Percentiles rank a stretch among this genome's conserved stretches.
phyloP scores from a whole-genome alignment of 2,888 invertebrate species.

The Chydorus sphaericus region DNA sequence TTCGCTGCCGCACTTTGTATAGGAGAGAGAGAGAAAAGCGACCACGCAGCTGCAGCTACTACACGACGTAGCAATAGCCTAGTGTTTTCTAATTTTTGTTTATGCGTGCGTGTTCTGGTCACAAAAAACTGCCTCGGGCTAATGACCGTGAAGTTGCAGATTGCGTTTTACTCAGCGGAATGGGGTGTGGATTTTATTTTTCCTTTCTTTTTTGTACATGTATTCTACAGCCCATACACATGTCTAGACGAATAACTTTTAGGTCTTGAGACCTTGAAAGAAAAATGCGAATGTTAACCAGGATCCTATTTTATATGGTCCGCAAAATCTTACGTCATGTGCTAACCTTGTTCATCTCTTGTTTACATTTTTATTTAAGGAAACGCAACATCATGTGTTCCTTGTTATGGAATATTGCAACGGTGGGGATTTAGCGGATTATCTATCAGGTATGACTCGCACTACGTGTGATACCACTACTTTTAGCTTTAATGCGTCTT shows the following conservation, averaged over 20 bases:
- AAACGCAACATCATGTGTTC: constrained; percentile 85
- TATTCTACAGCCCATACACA: no score
- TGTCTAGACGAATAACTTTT: no score
- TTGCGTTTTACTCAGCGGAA: no score
- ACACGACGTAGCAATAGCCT: no score
- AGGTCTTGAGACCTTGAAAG: not conserved
- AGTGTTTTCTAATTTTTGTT: no score
- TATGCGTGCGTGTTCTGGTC: no score
- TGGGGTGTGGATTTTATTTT: no score
- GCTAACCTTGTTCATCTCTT: constrained; percentile 11
- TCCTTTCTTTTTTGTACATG: not conserved
- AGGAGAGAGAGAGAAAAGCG: no score
- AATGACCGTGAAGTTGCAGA: not conserved
- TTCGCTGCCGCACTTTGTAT: no score
- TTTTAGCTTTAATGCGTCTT: constrained; percentile 4
- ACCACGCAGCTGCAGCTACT: no score
- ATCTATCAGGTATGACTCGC: constrained; percentile 49
- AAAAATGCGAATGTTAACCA: not conserved
- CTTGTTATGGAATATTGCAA: constrained; percentile 99
- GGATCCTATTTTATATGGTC: not conserved
- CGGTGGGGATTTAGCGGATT: constrained; percentile 97
- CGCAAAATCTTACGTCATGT: not conserved
- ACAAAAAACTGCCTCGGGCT: not conserved
- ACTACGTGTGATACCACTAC: not conserved
- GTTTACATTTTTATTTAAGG: constrained; percentile 41